Base-by-base conservation (phyloP, 2,888 invertebrate genomes). In the Erebia ligea region DNA sequence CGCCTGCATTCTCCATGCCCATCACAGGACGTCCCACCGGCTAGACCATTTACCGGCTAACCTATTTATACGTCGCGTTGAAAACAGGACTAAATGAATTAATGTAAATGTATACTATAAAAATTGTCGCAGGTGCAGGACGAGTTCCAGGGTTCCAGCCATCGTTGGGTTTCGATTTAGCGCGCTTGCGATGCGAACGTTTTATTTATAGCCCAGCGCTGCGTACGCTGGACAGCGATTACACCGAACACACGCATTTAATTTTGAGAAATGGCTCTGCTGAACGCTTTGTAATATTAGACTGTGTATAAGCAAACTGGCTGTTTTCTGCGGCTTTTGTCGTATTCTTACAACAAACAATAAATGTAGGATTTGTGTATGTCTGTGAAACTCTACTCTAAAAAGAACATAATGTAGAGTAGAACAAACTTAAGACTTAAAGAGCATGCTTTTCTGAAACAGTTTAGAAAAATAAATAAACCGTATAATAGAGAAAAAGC, bases 61-160 rank as follows among this genome's bases (percentile, higher is more conserved):
- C 93, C 93, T 89, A 92, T 92, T 92, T 92, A 92, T 89, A 88
- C 88, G 81, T 73, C 79, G 84, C 86, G 85, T 84, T 90, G 87
- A 87, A 90, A 92, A 92, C 91, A 91, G 91, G 90, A 90, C 88
- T 89, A 92, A 92, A 92, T 92, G 91, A 92, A 92, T 93, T 92
- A 91, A 93, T 92, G 92, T 89, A 91, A 93, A 93, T 92, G 88
- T 92, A 93, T 92, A 92, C 93, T 89, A 91, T 93, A 92, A 92
- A 93, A 93, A 92, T 91, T 92, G 92, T 93, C 92, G 92, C 93
- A 93, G 93, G 93, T 93, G 93, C 91, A 83, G 82, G 92, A 92
- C 93, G 86, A 87, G 92, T 93, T 92, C 87, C 56, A 57, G 54
- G 25, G 25, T 21, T 25, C 56, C 89, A 90, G 82, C 86, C 87